Base-by-base conservation (phyloP, 1,140 invertebrate genomes). In the Calliphora vicina region DNA sequence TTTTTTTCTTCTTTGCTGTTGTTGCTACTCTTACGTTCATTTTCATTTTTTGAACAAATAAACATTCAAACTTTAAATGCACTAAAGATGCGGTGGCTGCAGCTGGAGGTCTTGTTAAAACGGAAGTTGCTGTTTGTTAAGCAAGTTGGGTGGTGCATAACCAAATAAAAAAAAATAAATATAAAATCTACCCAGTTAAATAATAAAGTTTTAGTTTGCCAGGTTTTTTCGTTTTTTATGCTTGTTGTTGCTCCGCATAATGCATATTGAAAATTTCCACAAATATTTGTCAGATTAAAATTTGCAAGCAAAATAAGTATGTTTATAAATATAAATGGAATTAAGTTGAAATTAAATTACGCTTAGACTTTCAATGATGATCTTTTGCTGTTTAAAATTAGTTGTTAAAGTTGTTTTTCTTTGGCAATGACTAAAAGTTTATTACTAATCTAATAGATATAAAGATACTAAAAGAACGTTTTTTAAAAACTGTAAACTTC, bases 1-100 rank as follows among this genome's bases (percentile, higher is more conserved):
- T 12, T n/a, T 57, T 57, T 57, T 57, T 15, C 45, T 57, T 57
- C 1, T 10, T 10, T 17, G 13, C 15, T 10, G 13, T 57, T 57
- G 0, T 57, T 57, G 3, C 15, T 57, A 4, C 4, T 57, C 13
- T 57, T 57, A 15, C 5, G 1, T 35, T 35, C 35, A 2, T 20
- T 67, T 9, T n/a, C 57, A 61, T 61, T 67, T 57, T 57, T 23
- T 23, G 57, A 20, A 67, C 17, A 20, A 67, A 67, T 67, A 67
- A 67, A 67, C 57, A 67, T 67, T 20, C n/a, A 67, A 67, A 67
- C n/a, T 67, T 67, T 67, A 67, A 67, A 67, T 67, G 57, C 57
- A 67, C 57, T 23, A 67, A 67, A 67, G 57, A 67, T 67, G 57
- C 10, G 57, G 57, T 67, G 20, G 57, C 57, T 23, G 45, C 45